Evolutionary conservation across 2,113 vertebrate species (phyloP).

Genomic region (Muscicapa adusta): DNA sequence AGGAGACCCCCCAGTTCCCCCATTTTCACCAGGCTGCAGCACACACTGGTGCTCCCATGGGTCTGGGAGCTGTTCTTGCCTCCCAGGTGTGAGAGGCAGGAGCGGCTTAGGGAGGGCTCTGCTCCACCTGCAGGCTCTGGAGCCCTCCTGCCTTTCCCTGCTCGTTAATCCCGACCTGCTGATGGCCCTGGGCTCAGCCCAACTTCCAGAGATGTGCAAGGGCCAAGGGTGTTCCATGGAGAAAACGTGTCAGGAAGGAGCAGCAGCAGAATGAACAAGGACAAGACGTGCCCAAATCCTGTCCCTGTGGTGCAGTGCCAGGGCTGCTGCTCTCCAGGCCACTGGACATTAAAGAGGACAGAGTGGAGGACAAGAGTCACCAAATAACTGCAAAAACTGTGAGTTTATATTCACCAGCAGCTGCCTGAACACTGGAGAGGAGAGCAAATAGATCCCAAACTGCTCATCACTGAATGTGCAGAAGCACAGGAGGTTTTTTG

Average conservation of each 20-base stretch:
- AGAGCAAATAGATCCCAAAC: neutral
- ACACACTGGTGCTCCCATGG: rapidly evolving
- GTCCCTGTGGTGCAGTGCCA: rapidly evolving
- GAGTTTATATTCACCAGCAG: neutral
- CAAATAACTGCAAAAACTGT: neutral
- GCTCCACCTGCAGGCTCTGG: neutral
- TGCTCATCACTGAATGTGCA: rapidly evolving
- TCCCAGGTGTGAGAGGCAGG: neutral
- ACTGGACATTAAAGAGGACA: neutral
- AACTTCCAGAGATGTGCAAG: rapidly evolving
- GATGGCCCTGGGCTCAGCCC: neutral
- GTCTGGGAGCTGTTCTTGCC: neutral
- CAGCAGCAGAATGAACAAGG: neutral
- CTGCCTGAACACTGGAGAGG: neutral
- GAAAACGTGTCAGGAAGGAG: rapidly evolving
- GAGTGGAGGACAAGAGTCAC: neutral
- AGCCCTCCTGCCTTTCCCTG: neutral
- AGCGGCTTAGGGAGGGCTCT: neutral
- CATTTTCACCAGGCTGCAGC: neutral
- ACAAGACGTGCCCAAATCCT: rapidly evolving
- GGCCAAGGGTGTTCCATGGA: rapidly evolving
- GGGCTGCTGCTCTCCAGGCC: neutral
- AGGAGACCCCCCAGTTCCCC: too few relatives aligned
- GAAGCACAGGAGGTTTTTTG: rapidly evolving
- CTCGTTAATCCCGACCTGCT: rapidly evolving